phyloP scores from a whole-genome alignment of 92 coral and sea anemone genomes.

The Bergia puertoricense region DNA sequence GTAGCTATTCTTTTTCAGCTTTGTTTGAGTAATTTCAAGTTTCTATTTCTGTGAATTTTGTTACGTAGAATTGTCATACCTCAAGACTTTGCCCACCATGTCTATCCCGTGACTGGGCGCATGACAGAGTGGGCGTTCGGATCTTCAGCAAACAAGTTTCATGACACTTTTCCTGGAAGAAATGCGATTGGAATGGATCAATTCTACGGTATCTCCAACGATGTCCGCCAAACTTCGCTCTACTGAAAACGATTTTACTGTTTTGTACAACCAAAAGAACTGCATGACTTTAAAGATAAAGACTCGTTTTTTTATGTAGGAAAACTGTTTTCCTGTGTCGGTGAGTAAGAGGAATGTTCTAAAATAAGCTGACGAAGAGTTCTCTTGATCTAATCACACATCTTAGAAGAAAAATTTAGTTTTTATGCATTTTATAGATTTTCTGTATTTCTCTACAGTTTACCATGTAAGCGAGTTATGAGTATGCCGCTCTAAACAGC shows the following conservation, averaged over 20 bases:
- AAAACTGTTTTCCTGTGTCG: no score
- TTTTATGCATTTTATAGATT: no score
- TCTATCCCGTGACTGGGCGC: conserved; percentile 10
- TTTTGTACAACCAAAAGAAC: background rate
- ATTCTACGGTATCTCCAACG: background rate
- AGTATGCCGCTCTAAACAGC: no score
- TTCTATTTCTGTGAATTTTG: background rate
- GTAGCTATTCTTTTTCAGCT: background rate
- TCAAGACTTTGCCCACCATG: background rate
- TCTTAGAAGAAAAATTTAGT: no score
- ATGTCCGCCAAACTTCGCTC: background rate
- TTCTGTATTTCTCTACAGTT: no score
- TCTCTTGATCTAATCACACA: no score
- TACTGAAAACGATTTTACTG: background rate
- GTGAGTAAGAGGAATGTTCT: no score
- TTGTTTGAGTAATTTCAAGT: no score
- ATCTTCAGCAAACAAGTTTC: background rate
- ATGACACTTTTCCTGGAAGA: background rate
- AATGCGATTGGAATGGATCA: background rate
- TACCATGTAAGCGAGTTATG: no score
- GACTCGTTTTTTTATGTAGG: no score
- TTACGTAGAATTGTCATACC: background rate
- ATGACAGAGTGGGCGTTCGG: background rate
- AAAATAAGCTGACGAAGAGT: no score
- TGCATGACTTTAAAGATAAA: no score